Evolutionary conservation across 1,140 invertebrate species (phyloP).

Genomic region (Drosophila tropicalis): DNA sequence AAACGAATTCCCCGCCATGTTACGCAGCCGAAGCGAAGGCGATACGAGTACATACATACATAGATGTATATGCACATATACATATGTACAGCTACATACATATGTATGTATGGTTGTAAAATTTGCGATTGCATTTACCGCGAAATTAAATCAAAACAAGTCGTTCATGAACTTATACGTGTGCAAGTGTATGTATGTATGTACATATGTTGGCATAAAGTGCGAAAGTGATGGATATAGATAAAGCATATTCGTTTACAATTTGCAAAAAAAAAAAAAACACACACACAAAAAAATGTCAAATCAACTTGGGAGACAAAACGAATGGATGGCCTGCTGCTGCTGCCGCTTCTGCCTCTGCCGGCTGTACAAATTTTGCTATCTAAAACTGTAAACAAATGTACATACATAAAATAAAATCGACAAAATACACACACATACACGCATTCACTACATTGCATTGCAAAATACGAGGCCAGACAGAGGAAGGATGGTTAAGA

Average conservation of each 20-base stretch:
- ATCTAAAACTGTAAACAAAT: slow-evolving; percentile 81
- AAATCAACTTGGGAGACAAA: background rate
- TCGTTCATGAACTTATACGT: slow-evolving; percentile 72
- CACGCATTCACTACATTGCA: slow-evolving; percentile 45
- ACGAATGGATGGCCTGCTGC: slow-evolving; percentile 29
- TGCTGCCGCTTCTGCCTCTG: slow-evolving; percentile 36
- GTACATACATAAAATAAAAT: slow-evolving; percentile 81
- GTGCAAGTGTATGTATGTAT: slow-evolving; percentile 8
- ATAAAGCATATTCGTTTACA: slow-evolving; percentile 74
- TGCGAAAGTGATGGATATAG: slow-evolving; percentile 31
- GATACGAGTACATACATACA: background rate
- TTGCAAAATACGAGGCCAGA: slow-evolving; percentile 69
- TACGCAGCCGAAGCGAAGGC: slow-evolving; percentile 50
- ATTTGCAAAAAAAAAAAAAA: slow-evolving; percentile 70
- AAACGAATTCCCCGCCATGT: slow-evolving; percentile 77
- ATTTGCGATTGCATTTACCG: slow-evolving; percentile 75
- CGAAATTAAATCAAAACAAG: slow-evolving; percentile 80
- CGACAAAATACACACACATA: slow-evolving; percentile 65
- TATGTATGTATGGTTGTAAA: slow-evolving; percentile 28
- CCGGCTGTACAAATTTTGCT: slow-evolving; percentile 78
- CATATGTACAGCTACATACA: background rate
- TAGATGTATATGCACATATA: background rate
- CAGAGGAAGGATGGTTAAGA: slow-evolving; percentile 39
- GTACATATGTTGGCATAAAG: slow-evolving; percentile 5
- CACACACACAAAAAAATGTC: slow-evolving; percentile 48